phyloP scores from a whole-genome alignment of 1,140 invertebrate genomes.

The Whitmania pigra region DNA sequence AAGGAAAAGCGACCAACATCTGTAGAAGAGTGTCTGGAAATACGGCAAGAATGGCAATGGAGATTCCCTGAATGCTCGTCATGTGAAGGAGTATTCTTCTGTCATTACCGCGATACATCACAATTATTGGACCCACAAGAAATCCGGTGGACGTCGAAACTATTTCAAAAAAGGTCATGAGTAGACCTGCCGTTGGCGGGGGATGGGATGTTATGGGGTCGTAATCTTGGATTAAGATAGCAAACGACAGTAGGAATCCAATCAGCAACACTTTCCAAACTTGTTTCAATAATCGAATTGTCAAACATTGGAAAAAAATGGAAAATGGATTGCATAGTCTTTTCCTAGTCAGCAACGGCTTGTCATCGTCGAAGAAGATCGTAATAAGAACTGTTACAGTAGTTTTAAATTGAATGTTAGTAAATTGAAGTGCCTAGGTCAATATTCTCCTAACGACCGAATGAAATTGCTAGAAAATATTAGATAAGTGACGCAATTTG shows the following conservation, averaged over 20 bases:
- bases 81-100: slow-evolving; percentile 33
- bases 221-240: slow-evolving; percentile 37
- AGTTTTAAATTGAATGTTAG: too few species aligned
- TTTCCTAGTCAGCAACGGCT: too few species aligned
- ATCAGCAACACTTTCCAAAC: slow-evolving; percentile 41
- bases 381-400: slow-evolving; percentile 5
- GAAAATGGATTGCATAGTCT: not conserved
- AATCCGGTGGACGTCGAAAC: slow-evolving; percentile 36
- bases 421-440: too few species aligned
- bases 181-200: slow-evolving; percentile 35
- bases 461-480: too few species aligned
- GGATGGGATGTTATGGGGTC: slow-evolving; percentile 37
- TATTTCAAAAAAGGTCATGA: slow-evolving; percentile 38
- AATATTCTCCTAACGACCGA: too few species aligned
- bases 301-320: slow-evolving; percentile 2
- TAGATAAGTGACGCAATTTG: not conserved
- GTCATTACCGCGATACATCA: slow-evolving; percentile 32
- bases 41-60: slow-evolving; percentile 18
- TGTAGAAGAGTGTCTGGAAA: slow-evolving; percentile 26
- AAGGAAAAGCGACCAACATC: slow-evolving; percentile 31
- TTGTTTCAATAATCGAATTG: slow-evolving; percentile 17
- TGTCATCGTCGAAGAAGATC: not conserved
- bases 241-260: slow-evolving; percentile 40
- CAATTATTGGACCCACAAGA: slow-evolving; percentile 35
- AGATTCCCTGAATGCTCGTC: slow-evolving; percentile 28